These are phyloP conservation scores for Sebastes kiyomatsui DNA, from an alignment of 2,797 vertebrate genomes.

Conservation along the genomic window DNA sequence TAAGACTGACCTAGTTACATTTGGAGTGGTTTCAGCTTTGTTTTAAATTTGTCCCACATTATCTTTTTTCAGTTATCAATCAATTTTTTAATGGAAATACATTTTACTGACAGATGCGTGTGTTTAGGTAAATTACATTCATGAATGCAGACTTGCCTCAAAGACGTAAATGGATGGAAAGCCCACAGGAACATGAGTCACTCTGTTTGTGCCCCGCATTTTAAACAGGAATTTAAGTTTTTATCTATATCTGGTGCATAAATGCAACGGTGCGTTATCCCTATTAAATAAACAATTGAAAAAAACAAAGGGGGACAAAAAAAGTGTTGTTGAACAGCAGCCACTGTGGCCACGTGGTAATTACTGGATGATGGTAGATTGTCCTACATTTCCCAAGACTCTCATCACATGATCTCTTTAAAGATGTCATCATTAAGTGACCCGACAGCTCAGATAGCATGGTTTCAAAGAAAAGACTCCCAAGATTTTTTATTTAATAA, in stretches of 20 bases:
- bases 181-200: conserved; percentile 7
- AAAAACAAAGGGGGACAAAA: background rate
- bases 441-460: background rate
- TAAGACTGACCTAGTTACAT: conserved; percentile 13
- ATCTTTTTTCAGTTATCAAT: background rate
- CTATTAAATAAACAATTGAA: background rate
- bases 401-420: background rate
- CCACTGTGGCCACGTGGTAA: background rate
- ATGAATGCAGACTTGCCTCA: conserved; percentile 5
- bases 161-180: background rate
- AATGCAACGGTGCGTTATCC: background rate
- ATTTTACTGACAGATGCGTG: conserved; percentile 1
- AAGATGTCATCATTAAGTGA: conserved; percentile 21
- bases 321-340: background rate
- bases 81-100: background rate
- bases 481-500: background rate
- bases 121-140: conserved; percentile 23
- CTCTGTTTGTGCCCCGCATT: background rate
- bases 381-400: conserved; percentile 35
- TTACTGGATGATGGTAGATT: no score
- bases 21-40: conserved; percentile 4
- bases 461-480: background rate
- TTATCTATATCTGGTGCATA: background rate
- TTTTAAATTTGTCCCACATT: conserved; percentile 2
- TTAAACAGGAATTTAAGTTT: background rate